These are phyloP conservation scores for Catamblyrhynchus diadema DNA, from an alignment of 2,797 vertebrate genomes.

Conservation along the genomic window DNA sequence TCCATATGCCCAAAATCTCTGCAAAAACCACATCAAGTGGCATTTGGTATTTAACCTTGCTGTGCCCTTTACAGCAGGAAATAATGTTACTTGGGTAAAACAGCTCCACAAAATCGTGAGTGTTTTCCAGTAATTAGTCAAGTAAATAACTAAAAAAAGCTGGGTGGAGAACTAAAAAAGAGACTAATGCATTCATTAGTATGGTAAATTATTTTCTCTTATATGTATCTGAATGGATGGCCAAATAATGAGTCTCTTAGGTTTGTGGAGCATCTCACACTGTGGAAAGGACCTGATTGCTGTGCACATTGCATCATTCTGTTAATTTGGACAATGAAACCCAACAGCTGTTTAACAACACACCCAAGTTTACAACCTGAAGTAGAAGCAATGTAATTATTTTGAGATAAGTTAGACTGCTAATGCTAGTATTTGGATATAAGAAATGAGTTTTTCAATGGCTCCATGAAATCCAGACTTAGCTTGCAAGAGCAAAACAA, in stretches of 20 bases:
- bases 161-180: background rate
- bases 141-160: background rate
- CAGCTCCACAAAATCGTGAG: background rate
- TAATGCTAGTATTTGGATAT: background rate
- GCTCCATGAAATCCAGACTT: background rate
- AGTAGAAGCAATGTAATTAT: background rate
- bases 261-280: background rate
- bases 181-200: background rate
- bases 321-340: background rate
- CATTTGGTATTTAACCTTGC: constrained; percentile 2
- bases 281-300: background rate
- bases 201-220: background rate
- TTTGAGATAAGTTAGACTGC: background rate
- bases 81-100: background rate
- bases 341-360: background rate
- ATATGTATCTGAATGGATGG: background rate
- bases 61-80: background rate
- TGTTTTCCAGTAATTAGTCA: background rate
- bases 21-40: background rate
- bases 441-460: background rate
- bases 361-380: background rate
- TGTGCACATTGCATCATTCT: background rate
- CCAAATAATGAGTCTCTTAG: background rate
- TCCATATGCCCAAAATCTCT: constrained; percentile 7
- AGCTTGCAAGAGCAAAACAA: background rate